Evolutionary conservation across 2,888 invertebrate species (phyloP).

Genomic region (Gymnosoma rotundatum): DNA sequence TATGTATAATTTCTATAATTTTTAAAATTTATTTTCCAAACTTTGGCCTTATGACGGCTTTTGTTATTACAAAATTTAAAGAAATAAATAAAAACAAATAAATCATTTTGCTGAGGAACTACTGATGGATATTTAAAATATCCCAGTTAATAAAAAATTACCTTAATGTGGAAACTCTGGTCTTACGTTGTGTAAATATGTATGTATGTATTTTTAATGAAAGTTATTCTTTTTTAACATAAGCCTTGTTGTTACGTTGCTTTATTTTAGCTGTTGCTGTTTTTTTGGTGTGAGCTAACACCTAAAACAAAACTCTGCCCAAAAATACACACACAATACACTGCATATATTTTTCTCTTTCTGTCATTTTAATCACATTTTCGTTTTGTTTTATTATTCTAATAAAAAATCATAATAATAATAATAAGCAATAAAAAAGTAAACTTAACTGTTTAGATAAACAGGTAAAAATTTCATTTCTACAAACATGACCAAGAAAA

Average conservation of each 20-base stretch:
- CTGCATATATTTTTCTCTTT: constrained; percentile 56
- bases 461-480: constrained; percentile 59
- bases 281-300: constrained; percentile 27
- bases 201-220: constrained; percentile 15
- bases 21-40: no score
- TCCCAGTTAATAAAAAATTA: background rate
- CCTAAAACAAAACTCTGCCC: constrained; percentile 35
- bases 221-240: constrained; percentile 50
- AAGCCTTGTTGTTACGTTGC: constrained; percentile 19
- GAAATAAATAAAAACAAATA: no score
- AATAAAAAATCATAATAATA: constrained; percentile 7
- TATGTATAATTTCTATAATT: no score
- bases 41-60: no score
- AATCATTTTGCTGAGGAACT: no score
- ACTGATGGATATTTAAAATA: no score
- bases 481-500: background rate
- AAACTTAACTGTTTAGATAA: constrained; percentile 62
- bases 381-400: constrained; percentile 57
- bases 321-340: constrained; percentile 18
- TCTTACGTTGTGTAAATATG: no score
- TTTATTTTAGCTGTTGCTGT: constrained; percentile 35
- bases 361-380: constrained; percentile 42
- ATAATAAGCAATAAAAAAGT: constrained; percentile 23
- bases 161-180: constrained; percentile 4
- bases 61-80: no score